Conservation (phyloP, 2,113 vertebrate genomes). For the Geothlypis trichas region DNA sequence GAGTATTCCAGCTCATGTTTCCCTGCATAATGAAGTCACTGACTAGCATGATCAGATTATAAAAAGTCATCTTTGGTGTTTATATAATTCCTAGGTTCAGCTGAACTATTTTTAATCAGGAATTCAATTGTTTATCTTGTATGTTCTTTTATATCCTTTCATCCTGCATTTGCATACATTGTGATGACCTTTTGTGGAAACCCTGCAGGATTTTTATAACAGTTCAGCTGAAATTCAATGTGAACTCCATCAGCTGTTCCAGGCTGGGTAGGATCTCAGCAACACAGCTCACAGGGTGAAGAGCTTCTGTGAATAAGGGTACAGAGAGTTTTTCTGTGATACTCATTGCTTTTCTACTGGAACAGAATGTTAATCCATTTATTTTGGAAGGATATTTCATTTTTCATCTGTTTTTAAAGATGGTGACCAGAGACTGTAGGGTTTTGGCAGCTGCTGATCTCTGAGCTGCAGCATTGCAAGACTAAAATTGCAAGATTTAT, state of each 20-base stretch:
- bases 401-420: not conserved
- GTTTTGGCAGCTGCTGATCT: not conserved
- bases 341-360: not conserved
- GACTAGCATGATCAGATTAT: not conserved
- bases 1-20: constrained; percentile 2
- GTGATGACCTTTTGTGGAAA: not conserved
- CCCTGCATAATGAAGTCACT: not conserved
- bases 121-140: not conserved
- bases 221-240: not conserved
- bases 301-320: not conserved
- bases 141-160: not conserved
- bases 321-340: not conserved
- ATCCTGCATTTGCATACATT: not conserved
- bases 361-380: not conserved
- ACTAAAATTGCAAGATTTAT: not conserved
- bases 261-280: not conserved
- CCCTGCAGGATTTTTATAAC: not conserved
- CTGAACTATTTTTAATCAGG: not conserved
- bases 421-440: not conserved
- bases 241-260: not conserved
- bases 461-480: not conserved
- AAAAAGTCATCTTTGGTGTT: not conserved
- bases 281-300: not conserved
- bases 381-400: not conserved
- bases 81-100: not conserved